Conservation (phyloP, 2,113 vertebrate species). For the Albula glossodonta region DNA sequence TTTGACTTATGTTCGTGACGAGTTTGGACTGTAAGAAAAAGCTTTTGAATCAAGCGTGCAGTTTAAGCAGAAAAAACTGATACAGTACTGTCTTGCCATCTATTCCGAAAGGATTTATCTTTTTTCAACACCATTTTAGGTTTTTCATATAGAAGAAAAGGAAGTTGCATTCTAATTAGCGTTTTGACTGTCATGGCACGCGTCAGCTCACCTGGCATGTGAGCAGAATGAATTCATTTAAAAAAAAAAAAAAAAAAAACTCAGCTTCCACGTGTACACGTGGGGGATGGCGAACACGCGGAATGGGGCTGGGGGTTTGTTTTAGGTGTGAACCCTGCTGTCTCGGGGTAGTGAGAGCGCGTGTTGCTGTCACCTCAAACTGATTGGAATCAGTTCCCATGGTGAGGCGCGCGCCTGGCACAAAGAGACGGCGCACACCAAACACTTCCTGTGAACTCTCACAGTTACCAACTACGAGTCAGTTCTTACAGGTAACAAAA, state of each 20-base stretch:
- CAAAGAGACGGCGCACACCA: not conserved
- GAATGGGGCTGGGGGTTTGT: too few relatives aligned
- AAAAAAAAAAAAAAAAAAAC: not conserved
- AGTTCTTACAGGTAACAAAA: conserved; percentile 13
- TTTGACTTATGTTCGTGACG: not conserved
- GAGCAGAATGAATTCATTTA: not conserved
- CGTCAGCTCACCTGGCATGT: not conserved
- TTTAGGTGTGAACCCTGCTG: not conserved
- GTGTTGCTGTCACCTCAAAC: not conserved
- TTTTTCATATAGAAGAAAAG: too few relatives aligned
- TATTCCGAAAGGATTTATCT: too few relatives aligned
- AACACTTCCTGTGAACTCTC: not conserved
- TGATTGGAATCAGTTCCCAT: not conserved
- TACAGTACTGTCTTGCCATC: too few relatives aligned
- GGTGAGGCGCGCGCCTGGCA: not conserved
- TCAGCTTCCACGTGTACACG: not conserved
- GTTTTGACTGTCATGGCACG: not conserved
- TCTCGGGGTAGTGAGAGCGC: not conserved
- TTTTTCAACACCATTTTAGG: too few relatives aligned
- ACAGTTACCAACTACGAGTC: not conserved
- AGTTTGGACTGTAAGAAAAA: not conserved
- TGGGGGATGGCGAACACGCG: not conserved
- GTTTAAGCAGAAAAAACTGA: not conserved
- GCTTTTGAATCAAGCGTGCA: not conserved
- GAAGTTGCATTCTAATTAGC: not conserved